Conservation (phyloP, 2,113 vertebrate species). For the Hassar affinis region DNA sequence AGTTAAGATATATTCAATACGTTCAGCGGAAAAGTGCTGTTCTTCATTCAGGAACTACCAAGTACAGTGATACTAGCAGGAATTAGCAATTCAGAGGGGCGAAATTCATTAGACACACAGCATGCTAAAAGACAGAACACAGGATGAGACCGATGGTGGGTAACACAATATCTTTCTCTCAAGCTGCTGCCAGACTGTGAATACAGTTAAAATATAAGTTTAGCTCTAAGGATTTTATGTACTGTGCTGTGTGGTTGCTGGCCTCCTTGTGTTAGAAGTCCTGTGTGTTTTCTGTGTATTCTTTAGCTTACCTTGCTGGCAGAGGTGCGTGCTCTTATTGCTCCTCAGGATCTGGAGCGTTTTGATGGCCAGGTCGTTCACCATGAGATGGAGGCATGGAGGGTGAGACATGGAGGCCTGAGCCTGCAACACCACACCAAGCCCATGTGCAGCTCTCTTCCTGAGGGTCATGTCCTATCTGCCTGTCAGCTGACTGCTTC, state of each 20-base stretch:
- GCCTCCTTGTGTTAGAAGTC: background rate
- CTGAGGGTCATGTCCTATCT: conserved; percentile 70
- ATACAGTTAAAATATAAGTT: background rate
- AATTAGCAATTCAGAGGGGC: background rate
- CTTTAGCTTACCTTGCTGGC: conserved; percentile 86
- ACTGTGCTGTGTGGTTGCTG: background rate
- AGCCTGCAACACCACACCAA: conserved; percentile 60
- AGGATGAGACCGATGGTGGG: background rate
- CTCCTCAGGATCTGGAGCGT: conserved; percentile 81
- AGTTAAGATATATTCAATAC: background rate
- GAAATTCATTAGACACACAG: background rate
- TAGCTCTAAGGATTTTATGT: background rate
- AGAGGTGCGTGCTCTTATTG: conserved; percentile 82
- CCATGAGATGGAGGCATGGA: conserved; percentile 85
- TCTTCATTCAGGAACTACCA: background rate
- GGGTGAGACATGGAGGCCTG: conserved; percentile 74
- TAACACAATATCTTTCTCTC: background rate
- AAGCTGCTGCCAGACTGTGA: background rate
- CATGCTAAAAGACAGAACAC: background rate
- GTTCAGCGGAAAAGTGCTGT: background rate
- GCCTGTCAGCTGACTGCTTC: conserved; percentile 78
- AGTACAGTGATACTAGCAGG: background rate
- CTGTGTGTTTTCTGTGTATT: conserved; percentile 8
- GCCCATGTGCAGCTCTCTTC: conserved; percentile 74
- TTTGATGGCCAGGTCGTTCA: conserved; percentile 87